These are phyloP conservation scores for Lutjanus erythropterus DNA, from an alignment of 2,113 vertebrate species.

Conservation along the genomic window DNA sequence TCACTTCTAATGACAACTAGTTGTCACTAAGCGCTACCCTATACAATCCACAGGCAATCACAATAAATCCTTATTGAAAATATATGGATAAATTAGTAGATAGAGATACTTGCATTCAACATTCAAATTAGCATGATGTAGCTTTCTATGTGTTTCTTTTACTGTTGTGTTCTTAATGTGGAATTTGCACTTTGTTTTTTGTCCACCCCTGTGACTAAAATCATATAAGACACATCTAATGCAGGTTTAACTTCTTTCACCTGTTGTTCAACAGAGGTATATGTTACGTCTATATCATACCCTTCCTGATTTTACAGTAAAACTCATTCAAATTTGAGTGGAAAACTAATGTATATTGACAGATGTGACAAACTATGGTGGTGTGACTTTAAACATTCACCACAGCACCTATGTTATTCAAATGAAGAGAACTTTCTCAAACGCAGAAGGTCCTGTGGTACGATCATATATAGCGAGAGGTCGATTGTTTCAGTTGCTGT, in stretches of 20 bases:
- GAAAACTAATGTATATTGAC: not conserved
- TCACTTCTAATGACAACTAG: too few species aligned
- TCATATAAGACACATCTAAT: not conserved
- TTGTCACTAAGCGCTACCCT: too few species aligned
- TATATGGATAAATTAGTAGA: too few species aligned
- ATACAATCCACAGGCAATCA: too few species aligned
- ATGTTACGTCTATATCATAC: not conserved
- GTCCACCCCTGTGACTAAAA: not conserved
- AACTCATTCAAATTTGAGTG: conserved; percentile 9
- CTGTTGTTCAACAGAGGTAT: not conserved
- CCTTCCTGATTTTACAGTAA: not conserved
- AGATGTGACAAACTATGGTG: not conserved
- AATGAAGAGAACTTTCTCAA: conserved; percentile 1
- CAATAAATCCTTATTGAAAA: too few species aligned
- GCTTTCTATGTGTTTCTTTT: not conserved
- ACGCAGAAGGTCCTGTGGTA: not conserved
- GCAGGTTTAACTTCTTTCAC: not conserved
- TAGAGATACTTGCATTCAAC: not conserved
- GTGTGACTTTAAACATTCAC: not conserved
- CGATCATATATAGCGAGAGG: not conserved
- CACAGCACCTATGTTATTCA: conserved; percentile 7
- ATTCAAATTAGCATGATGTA: not conserved
- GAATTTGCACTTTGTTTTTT: too few species aligned
- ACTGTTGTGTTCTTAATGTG: not conserved
- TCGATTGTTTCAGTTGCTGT: not conserved